These are phyloP conservation scores for Deilephila elpenor DNA, from an alignment of 2,888 invertebrate genomes.

Conservation along the genomic window DNA sequence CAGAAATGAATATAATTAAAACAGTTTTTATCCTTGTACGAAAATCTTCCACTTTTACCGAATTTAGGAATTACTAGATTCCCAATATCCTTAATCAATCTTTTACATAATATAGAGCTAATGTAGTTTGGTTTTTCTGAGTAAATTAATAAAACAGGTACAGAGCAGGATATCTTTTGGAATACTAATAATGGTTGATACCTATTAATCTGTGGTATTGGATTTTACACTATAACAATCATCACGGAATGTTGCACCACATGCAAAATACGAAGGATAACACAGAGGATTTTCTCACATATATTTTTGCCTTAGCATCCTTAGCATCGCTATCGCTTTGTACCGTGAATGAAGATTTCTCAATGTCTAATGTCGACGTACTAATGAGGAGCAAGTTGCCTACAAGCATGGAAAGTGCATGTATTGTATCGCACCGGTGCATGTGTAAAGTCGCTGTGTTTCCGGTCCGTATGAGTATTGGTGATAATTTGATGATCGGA, in stretches of 20 bases:
- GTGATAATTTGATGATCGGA: slow-evolving; percentile 78
- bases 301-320: neutral
- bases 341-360: neutral
- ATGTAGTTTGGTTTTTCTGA: no score
- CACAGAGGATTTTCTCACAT: neutral
- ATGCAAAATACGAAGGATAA: neutral
- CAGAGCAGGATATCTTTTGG: no score
- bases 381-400: neutral
- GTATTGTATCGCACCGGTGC: neutral
- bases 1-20: neutral
- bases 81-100: neutral
- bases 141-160: no score
- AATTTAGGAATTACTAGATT: neutral
- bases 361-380: neutral
- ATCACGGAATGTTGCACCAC: no score
- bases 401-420: neutral
- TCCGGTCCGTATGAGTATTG: slow-evolving; percentile 52
- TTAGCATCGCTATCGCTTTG: neutral
- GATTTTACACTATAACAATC: no score
- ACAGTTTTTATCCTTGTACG: neutral
- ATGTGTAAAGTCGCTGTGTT: slow-evolving; percentile 44
- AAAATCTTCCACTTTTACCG: neutral
- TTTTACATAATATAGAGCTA: no score
- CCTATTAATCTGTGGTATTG: no score
- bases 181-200: no score